A percentile compares a stretch with the other conserved stretches of the same genome.
Evolutionary conservation across 2,113 vertebrate genomes (phyloP).

Genomic region (Aptenodytes forsteri): DNA sequence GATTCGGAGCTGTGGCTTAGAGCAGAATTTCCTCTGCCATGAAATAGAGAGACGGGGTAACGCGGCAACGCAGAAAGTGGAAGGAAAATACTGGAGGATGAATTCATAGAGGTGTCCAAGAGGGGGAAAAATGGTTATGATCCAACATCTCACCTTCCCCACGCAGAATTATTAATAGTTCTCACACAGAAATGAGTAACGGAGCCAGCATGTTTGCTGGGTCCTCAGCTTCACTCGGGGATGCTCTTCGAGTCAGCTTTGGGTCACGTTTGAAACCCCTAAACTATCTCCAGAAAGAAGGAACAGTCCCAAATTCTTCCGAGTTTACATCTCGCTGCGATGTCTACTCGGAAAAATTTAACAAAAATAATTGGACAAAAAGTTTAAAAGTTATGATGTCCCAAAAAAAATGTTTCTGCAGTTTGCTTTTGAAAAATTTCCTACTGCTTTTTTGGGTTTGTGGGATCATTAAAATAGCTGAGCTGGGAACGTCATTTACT

Average conservation of each 20-base stretch:
- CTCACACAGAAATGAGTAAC: neutral
- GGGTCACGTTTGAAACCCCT: neutral
- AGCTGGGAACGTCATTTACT: conserved; percentile 27
- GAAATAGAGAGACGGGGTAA: neutral
- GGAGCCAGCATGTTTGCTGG: rapidly evolving
- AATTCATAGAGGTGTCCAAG: neutral
- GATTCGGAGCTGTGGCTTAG: neutral
- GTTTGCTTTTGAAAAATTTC: conserved; percentile 28
- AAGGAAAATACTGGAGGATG: neutral
- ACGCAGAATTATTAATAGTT: neutral
- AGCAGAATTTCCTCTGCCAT: neutral
- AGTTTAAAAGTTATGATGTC: neutral
- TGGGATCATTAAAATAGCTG: conserved; percentile 64
- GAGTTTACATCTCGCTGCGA: neutral
- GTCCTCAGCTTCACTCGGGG: neutral
- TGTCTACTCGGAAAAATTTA: neutral
- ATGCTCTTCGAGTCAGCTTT: neutral
- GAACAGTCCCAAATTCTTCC: neutral
- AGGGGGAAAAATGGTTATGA: neutral
- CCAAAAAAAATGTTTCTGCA: neutral
- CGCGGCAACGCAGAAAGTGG: rapidly evolving
- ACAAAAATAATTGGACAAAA: neutral
- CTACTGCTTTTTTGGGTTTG: conserved; percentile 41
- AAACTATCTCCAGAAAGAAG: neutral
- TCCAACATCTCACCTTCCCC: neutral